Evolutionary conservation across 2,113 vertebrate species (phyloP).

Genomic region (Rostratula benghalensis): DNA sequence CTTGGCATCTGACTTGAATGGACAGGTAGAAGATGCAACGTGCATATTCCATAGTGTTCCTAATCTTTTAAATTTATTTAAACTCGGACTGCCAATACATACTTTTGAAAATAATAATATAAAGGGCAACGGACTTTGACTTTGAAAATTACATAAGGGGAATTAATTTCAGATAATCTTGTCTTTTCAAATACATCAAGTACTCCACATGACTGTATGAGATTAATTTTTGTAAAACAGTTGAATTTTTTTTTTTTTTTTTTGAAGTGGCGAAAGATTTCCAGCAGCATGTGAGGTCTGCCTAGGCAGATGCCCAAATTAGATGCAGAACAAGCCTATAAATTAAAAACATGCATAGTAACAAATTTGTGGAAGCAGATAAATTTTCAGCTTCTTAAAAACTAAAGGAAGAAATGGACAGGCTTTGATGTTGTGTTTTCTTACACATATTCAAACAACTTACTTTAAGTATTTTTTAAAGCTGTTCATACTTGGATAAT

Average conservation of each 20-base stretch:
- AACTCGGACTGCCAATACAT: neutral
- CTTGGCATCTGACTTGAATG: neutral
- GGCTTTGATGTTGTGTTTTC: neutral
- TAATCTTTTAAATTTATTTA: neutral
- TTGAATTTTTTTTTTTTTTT: neutral
- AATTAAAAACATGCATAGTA: neutral
- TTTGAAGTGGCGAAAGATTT: neutral
- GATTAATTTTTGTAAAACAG: neutral
- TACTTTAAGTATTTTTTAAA: neutral
- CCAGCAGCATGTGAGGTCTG: neutral
- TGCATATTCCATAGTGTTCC: neutral
- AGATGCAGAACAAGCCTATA: neutral
- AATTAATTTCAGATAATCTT: neutral
- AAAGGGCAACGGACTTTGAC: neutral
- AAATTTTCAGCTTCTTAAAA: neutral
- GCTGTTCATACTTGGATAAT: neutral
- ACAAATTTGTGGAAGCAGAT: neutral
- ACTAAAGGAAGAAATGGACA: neutral
- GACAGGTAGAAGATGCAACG: neutral
- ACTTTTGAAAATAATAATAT: neutral
- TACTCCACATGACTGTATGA: neutral
- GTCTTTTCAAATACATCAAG: neutral
- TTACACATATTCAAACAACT: neutral
- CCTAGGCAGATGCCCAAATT: neutral
- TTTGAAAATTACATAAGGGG: neutral